These are phyloP conservation scores for Tortrix viridana DNA, from an alignment of 2,888 invertebrate genomes.

Conservation along the genomic window DNA sequence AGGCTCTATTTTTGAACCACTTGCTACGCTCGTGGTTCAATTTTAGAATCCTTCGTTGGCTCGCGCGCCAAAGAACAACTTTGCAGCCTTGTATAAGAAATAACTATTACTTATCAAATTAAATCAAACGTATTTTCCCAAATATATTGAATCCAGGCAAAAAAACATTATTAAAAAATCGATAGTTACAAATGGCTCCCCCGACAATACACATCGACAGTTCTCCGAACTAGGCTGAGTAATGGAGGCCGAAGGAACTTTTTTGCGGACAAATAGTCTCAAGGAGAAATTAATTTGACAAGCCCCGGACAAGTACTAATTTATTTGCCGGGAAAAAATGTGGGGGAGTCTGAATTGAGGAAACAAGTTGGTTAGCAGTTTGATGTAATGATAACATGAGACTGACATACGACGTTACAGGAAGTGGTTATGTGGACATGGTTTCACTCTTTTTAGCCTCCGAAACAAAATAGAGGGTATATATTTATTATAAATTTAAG, in stretches of 20 bases:
- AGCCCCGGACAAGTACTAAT: constrained; percentile 79
- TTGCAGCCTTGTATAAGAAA: too few species aligned
- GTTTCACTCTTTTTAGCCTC: too few species aligned
- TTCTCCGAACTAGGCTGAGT: constrained; percentile 52
- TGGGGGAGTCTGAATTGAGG: constrained; percentile 52
- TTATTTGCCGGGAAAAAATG: constrained; percentile 82
- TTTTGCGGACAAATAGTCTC: constrained; percentile 82
- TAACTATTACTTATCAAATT: too few species aligned
- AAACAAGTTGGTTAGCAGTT: constrained; percentile 26
- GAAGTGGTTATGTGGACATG: too few species aligned
- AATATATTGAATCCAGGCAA: background rate
- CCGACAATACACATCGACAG: constrained; percentile 32
- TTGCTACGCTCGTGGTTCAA: too few species aligned
- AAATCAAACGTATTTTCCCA: too few species aligned
- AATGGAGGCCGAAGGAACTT: constrained; percentile 80
- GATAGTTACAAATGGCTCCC: constrained; percentile 29
- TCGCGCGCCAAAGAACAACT: too few species aligned
- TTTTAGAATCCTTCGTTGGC: too few species aligned
- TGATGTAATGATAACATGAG: constrained; percentile 15
- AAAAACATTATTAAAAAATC: constrained; percentile 28
- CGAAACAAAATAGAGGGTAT: too few species aligned
- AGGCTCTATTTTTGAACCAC: too few species aligned
- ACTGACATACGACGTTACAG: too few species aligned
- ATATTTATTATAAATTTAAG: too few species aligned
- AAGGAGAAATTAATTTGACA: constrained; percentile 84